Conservation (phyloP, 2,888 invertebrate species). For the Heliconius hortense region DNA sequence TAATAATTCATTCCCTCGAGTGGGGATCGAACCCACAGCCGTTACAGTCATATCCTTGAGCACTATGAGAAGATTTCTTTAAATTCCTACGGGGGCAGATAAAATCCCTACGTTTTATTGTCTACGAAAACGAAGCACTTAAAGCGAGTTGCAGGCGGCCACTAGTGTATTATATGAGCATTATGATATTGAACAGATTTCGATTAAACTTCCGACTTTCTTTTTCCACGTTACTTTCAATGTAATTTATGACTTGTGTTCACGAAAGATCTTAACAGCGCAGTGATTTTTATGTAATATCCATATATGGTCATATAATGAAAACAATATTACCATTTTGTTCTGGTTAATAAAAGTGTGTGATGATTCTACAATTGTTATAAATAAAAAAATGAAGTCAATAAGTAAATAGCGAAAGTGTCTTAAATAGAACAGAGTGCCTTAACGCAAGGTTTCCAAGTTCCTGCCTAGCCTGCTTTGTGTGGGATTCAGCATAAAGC, state of each 20-base stretch:
- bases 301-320: not conserved
- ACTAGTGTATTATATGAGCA: not conserved
- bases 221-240: slow-evolving; percentile 14
- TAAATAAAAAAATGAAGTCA: no score
- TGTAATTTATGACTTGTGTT: slow-evolving; percentile 10
- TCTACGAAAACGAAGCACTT: no score
- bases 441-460: not conserved
- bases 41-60: no score
- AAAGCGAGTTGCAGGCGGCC: not conserved
- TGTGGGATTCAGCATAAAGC: not conserved
- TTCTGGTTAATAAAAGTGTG: slow-evolving; percentile 10
- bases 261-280: slow-evolving; percentile 15
- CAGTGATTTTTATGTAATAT: slow-evolving; percentile 5
- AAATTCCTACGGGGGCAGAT: no score
- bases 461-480: not conserved
- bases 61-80: no score
- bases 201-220: slow-evolving; percentile 15
- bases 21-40: no score
- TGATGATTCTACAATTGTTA: not conserved
- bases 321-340: not conserved
- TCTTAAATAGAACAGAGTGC: not conserved
- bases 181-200: slow-evolving; percentile 13
- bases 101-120: no score
- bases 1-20: no score
- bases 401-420: no score